A percentile compares a stretch with the other conserved stretches of the same genome.
Conservation (phyloP, 2,113 vertebrate genomes). For the Hydropotes inermis region DNA sequence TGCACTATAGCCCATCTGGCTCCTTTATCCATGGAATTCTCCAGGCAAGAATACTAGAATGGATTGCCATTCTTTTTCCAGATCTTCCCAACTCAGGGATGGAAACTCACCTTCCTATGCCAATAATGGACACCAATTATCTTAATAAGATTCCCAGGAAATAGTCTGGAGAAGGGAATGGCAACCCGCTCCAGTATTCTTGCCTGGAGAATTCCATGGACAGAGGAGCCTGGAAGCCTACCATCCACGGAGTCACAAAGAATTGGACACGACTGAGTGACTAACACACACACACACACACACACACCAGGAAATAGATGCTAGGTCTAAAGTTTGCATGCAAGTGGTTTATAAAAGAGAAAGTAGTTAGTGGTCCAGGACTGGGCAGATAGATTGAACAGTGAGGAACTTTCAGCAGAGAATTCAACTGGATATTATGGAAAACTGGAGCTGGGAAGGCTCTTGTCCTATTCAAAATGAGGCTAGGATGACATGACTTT, state of each 20-base stretch:
- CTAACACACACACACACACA: rapidly evolving
- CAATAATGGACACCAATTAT: not conserved
- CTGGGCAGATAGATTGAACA: not conserved
- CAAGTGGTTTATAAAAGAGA: not conserved
- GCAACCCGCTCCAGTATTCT: not conserved
- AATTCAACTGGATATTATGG: not conserved
- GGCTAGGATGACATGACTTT: not conserved
- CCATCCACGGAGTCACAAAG: not conserved
- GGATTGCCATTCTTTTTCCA: not conserved
- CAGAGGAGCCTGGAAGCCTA: not conserved
- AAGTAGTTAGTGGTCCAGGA: rapidly evolving
- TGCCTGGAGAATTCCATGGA: not conserved
- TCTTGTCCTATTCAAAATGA: not conserved
- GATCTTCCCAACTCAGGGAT: not conserved
- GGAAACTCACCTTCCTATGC: not conserved
- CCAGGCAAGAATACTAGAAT: not conserved
- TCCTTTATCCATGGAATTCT: not conserved
- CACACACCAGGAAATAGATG: not conserved
- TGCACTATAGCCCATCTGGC: not conserved
- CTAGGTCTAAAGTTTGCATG: not conserved
- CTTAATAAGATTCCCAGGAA: not conserved
- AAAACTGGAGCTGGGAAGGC: not conserved
- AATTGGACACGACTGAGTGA: not conserved
- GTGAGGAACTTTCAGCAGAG: not conserved
- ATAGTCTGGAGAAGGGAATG: not conserved